Evolutionary conservation across 1,140 invertebrate genomes (phyloP).

Genomic region (Sitophilus oryzae): DNA sequence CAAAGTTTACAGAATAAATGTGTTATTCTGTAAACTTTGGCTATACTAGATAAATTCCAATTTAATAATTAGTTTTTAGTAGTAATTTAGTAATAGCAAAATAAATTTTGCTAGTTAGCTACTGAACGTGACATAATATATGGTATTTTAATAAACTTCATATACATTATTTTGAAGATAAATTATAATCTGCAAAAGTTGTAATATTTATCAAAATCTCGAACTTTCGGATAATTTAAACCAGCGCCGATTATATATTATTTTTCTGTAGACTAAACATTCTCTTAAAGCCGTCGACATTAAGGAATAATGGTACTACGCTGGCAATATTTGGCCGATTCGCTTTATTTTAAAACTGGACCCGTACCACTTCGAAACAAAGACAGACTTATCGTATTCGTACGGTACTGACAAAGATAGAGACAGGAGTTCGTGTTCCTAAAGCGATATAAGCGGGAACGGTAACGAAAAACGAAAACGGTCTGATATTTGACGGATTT

Average conservation of each 20-base stretch:
- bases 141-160: no score
- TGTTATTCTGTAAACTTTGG: no score
- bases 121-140: no score
- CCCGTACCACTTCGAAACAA: not conserved
- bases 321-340: constrained; percentile 11
- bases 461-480: not conserved
- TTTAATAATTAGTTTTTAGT: no score
- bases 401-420: not conserved
- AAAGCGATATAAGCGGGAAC: not conserved
- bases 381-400: not conserved
- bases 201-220: constrained; percentile 16
- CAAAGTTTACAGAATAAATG: no score
- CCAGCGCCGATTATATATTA: constrained; percentile 6
- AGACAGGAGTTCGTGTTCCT: not conserved
- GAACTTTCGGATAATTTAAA: constrained; percentile 13
- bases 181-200: not conserved
- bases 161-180: no score
- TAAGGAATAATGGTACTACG: constrained; percentile 5
- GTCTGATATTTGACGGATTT: constrained; percentile 4
- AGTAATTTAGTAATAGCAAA: no score
- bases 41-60: no score
- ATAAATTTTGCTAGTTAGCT: no score
- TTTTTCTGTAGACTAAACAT: constrained; percentile 14
- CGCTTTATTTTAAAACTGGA: not conserved
- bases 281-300: constrained; percentile 10